A percentile compares a stretch with the other conserved stretches of the same genome.
Evolutionary conservation across 2,888 invertebrate species (phyloP).

Genomic region (Trileptium ribeirensis): DNA sequence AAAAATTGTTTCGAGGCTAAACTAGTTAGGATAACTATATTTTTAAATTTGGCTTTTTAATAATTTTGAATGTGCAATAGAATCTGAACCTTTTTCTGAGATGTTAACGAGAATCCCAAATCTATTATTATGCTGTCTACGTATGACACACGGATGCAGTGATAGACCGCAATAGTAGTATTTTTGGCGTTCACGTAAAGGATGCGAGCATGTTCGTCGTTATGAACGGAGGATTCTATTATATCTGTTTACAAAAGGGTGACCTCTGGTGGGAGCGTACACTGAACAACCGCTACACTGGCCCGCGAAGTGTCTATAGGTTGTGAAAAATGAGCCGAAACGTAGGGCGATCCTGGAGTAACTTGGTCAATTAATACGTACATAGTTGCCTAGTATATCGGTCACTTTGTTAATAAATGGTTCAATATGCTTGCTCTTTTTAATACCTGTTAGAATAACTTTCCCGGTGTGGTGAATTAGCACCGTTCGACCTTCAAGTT

Average conservation of each 20-base stretch:
- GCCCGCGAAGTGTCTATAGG: background rate
- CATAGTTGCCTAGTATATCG: background rate
- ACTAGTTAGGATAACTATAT: no score
- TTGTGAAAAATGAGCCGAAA: background rate
- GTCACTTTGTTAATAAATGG: background rate
- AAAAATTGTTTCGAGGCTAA: no score
- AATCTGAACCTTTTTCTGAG: no score
- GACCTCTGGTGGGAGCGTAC: background rate
- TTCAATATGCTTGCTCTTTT: background rate
- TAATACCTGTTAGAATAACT: background rate
- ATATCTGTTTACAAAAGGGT: background rate
- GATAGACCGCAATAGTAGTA: background rate
- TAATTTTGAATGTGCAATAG: no score
- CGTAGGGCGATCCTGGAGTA: background rate
- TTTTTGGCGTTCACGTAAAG: background rate
- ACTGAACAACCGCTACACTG: background rate
- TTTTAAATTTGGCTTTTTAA: no score
- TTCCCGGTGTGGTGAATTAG: background rate
- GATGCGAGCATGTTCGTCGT: background rate
- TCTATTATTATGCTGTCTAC: no score
- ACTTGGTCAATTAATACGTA: background rate
- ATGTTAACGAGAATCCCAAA: no score
- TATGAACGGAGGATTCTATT: background rate
- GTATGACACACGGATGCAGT: background rate
- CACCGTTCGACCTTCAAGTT: background rate